These are phyloP conservation scores for Psephotus haematonotus DNA, from an alignment of 2,113 vertebrate species.

Conservation along the genomic window DNA sequence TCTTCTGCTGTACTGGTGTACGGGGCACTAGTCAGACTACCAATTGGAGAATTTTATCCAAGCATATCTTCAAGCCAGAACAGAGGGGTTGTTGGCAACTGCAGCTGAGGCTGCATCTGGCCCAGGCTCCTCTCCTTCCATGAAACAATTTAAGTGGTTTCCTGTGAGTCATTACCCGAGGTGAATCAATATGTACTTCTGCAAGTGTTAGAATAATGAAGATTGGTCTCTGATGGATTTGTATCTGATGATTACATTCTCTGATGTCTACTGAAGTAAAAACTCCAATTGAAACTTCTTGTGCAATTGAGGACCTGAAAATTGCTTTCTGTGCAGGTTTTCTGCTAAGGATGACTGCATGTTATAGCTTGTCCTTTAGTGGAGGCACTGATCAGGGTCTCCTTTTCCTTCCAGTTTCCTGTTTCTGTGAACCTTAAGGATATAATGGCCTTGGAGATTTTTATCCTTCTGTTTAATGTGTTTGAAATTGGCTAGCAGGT, in stretches of 20 bases:
- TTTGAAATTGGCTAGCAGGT: neutral
- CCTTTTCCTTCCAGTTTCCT: neutral
- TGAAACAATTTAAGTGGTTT: constrained; percentile 17
- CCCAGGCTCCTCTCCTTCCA: neutral
- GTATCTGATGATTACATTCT: neutral
- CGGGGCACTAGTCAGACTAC: neutral
- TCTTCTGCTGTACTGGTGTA: neutral
- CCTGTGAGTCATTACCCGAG: neutral
- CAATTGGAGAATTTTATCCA: neutral
- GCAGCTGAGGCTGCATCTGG: constrained; percentile 26
- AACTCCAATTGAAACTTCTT: neutral
- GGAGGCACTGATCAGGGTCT: neutral
- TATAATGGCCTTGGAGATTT: neutral
- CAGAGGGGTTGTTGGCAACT: neutral
- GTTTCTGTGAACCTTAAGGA: neutral
- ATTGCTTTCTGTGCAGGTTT: neutral
- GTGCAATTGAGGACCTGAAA: neutral
- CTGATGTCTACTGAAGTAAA: neutral
- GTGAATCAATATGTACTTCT: neutral
- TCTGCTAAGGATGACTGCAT: neutral
- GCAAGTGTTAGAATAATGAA: constrained; percentile 4
- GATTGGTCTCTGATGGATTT: constrained; percentile 18
- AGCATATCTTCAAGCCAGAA: neutral
- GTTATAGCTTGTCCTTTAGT: neutral
- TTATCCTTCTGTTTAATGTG: neutral